Evolutionary conservation across 2,888 invertebrate genomes (phyloP), one percentile per base, ranked within the genome.

Genomic region (Drosophila fungiperda): DNA sequence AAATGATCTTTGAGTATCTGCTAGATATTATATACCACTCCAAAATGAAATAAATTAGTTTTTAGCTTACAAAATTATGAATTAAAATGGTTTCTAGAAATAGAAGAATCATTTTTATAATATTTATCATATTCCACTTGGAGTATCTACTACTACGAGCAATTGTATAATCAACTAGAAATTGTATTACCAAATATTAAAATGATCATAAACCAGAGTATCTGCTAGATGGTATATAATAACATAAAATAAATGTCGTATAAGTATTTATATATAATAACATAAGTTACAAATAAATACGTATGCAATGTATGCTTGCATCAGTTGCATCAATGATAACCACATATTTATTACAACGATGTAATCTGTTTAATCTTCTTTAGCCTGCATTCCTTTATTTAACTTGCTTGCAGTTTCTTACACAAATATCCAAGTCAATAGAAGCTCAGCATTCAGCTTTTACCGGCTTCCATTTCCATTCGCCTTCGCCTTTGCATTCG

Each of bases 331-430:
- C 55, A 29, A 40, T 20, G 29, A 12, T 52, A 55, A 6, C 54
- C 26, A 55, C 38, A 38, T 29, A 53, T 48, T 29, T 53, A 40
- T n/a, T 50, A 40, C 58, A 75, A 64, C 50, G 42, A 20, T 61
- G 49, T 79, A 79, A 77, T 79, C 77, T 48, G 20, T 45, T 26
- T 45, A 66, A 77, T 79, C 66, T 79, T 50, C 66, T 15, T 75
- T 75, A 54, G 66, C 48, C 40, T 42, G 32, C 55, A 60, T 73
- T 68, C 54, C 48, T 15, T 61, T 67, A 61, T 68, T 74, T 53
- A 40, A 70, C 76, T 55, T 59, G 36, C 76, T 55, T 52, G 20
- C 67, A 49, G 61, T 71, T 71, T 60, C 76, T 60, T 62, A 68
- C 59, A 49, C 71, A 72, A 67, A 76, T 80, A 71, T 15, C 15